Evolutionary conservation across 2,797 vertebrate species (phyloP), one percentile per base, ranked within the genome.

Genomic region (Lepilemur ruficaudatus): DNA sequence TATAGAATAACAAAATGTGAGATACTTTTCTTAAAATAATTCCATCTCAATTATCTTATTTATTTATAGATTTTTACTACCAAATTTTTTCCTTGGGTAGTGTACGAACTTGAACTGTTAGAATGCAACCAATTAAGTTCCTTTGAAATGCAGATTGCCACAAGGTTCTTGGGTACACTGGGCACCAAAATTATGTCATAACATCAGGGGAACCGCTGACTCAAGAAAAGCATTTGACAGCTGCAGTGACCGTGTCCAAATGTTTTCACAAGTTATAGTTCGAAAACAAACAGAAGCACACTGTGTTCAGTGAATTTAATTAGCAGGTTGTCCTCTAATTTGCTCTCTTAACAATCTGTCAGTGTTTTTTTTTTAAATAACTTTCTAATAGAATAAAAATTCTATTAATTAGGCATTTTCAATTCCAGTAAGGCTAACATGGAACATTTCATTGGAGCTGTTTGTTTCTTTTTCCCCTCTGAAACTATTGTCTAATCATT

Each of bases 201-300:
- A n/a, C 11, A n/a, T 73, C 13, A 28, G 67, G 25, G 50, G 15
- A 32, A 17, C 11, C 2, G 80, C 41, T 30, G 76, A n/a, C 38
- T 89, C 43, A 91, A 94, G 48, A 63, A 93, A 7, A 85, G 11
- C 4, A 23, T 91, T 72, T 91, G 79, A 83, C 79, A 94, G 73
- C 78, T 91, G 82, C 14, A n/a, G n/a, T 88, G 35, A 18, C 23
- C 79, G 43, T 86, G 69, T 89, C 43, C 69, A 94, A 76, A 81
- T 73, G 13, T 12, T 81, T 97, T 76, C 22, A 10, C 17, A 95
- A 94, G 94, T 86, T 75, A 1, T 6, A 18, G 20, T 91, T 82
- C n/a, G 57, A 92, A 72, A 95, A 76, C 43, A 93, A 55, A 95
- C 50, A 92, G n/a, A 94, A 78, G 18, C 25, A 17, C 79, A 63